phyloP scores from a whole-genome alignment of 2,113 vertebrate genomes.

The Melanerpes formicivorus region DNA sequence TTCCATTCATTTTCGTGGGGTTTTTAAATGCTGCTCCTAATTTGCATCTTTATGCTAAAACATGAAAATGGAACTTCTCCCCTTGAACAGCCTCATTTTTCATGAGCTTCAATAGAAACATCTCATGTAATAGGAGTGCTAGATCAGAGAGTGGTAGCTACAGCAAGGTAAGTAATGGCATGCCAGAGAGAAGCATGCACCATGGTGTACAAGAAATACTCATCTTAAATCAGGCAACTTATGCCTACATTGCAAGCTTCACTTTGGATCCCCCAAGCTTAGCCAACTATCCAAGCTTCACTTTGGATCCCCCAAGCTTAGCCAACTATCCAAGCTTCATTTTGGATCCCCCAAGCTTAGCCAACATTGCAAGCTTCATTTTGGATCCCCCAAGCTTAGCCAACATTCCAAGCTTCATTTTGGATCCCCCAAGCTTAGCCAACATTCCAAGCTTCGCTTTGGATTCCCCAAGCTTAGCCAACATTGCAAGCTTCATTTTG shows the following conservation, averaged over 20 bases:
- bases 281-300: background rate
- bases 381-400: no score
- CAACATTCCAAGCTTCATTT: no score
- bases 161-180: background rate
- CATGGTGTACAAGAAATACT: background rate
- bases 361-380: no score
- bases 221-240: background rate
- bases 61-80: background rate
- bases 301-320: no score
- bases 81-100: conserved; percentile 2
- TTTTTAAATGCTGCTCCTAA: background rate
- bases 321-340: no score
- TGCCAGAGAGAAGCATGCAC: background rate
- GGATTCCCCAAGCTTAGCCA: background rate
- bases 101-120: background rate
- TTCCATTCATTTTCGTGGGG: background rate
- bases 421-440: no score
- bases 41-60: conserved; percentile 46
- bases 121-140: background rate
- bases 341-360: no score
- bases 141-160: background rate
- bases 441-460: no score
- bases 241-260: background rate
- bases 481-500: background rate
- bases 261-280: background rate